These are phyloP conservation scores for Doris montereyensis DNA, from an alignment of 2,888 invertebrate species.

Conservation along the genomic window DNA sequence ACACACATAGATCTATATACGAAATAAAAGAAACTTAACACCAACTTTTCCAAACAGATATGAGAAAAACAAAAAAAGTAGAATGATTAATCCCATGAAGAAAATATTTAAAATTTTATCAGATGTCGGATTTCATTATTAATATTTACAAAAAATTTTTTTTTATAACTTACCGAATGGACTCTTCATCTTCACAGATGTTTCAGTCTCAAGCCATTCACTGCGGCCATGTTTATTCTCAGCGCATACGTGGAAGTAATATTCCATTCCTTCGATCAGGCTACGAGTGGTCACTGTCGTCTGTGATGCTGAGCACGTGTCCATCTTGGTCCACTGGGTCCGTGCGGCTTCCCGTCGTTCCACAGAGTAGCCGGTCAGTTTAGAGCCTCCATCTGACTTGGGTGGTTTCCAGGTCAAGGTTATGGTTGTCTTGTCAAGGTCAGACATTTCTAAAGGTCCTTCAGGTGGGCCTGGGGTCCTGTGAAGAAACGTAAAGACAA, in stretches of 20 bases:
- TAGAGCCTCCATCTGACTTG: conserved; percentile 52
- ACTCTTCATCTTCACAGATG: conserved; percentile 41
- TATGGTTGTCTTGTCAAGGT: conserved; percentile 58
- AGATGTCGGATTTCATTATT: no score
- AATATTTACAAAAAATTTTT: no score
- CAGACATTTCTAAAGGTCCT: conserved; percentile 48
- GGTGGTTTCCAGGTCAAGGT: conserved; percentile 57
- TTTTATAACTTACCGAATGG: no score
- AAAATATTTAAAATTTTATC: no score
- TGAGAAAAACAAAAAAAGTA: no score
- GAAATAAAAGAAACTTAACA: no score
- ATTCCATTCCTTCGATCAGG: conserved; percentile 53
- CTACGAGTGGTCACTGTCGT: conserved; percentile 45
- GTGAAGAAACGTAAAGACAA: conserved; percentile 32
- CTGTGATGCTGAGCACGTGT: conserved; percentile 42
- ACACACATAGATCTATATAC: no score
- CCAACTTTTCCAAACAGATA: no score
- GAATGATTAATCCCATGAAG: no score
- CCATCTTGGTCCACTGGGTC: conserved; percentile 47
- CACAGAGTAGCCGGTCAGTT: conserved; percentile 54
- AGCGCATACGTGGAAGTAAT: conserved; percentile 62
- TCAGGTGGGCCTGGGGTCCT: conserved; percentile 49
- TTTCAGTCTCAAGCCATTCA: conserved; percentile 45
- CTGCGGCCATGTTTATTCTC: conserved; percentile 55
- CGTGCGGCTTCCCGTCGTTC: conserved; percentile 45